Evolutionary conservation across 2,888 invertebrate species (phyloP).

Genomic region (Protophormia terraenovae): DNA sequence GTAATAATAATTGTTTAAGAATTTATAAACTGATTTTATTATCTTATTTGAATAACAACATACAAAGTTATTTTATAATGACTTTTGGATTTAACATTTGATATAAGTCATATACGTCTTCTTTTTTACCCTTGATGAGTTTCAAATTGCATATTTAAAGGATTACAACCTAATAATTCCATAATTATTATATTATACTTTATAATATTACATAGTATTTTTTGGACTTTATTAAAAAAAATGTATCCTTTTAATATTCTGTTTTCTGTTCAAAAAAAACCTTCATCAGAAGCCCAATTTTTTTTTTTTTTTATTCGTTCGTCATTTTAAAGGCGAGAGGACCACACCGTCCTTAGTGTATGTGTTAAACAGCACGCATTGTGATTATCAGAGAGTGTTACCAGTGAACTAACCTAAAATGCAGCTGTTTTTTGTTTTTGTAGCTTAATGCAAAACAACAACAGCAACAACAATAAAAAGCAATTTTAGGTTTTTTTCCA

Average conservation of each 20-base stretch:
- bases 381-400: slow-evolving; percentile 63
- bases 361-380: slow-evolving; percentile 68
- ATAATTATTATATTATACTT: no score
- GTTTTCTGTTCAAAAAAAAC: not conserved
- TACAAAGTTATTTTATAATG: no score
- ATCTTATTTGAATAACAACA: no score
- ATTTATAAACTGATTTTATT: no score
- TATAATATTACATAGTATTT: no score
- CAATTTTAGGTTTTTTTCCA: slow-evolving; percentile 57
- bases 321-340: slow-evolving; percentile 53
- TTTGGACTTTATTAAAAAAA: not conserved
- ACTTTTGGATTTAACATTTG: no score
- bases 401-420: slow-evolving; percentile 56
- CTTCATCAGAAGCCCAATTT: slow-evolving; percentile 41
- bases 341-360: slow-evolving; percentile 61
- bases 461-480: slow-evolving; percentile 21
- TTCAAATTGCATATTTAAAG: no score
- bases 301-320: not conserved
- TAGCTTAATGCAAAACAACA: not conserved
- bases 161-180: no score
- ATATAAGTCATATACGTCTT: no score
- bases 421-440: slow-evolving; percentile 65
- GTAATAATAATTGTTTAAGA: no score
- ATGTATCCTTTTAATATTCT: not conserved
- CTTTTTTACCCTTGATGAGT: no score